Conservation (phyloP, 2,888 invertebrate genomes). For the Eutolmus rufibarbis region DNA sequence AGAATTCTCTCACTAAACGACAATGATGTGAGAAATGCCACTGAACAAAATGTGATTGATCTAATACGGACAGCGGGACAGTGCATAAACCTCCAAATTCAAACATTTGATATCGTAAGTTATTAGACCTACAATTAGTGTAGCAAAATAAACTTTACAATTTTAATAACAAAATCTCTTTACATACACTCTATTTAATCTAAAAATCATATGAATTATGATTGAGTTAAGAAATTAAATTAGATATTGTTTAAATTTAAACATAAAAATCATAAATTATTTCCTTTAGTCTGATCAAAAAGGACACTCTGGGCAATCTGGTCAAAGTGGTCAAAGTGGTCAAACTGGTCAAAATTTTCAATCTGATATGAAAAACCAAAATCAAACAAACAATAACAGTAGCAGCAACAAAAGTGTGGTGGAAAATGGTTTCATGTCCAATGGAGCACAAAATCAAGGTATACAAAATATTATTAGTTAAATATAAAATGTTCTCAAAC, state of each 20-base stretch:
- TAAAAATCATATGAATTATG: no score
- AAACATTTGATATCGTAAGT: conserved; percentile 66
- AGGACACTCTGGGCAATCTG: neutral
- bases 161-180: neutral
- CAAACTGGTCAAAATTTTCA: neutral
- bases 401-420: neutral
- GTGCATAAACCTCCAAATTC: conserved; percentile 89
- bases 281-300: neutral
- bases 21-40: conserved; percentile 85
- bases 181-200: no score
- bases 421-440: conserved; percentile 31
- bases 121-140: neutral
- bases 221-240: neutral
- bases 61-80: conserved; percentile 90
- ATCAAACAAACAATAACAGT: neutral
- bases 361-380: neutral
- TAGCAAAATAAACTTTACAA: neutral
- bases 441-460: conserved; percentile 29
- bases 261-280: no score
- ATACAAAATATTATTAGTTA: neutral
- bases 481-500: neutral
- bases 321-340: neutral
- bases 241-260: no score
- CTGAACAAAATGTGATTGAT: conserved; percentile 93
- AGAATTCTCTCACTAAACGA: conserved; percentile 81